A percentile compares a stretch with the other conserved stretches of the same genome.
Conservation (phyloP, 2,797 vertebrate genomes). For the Pangasius krempfi region DNA sequence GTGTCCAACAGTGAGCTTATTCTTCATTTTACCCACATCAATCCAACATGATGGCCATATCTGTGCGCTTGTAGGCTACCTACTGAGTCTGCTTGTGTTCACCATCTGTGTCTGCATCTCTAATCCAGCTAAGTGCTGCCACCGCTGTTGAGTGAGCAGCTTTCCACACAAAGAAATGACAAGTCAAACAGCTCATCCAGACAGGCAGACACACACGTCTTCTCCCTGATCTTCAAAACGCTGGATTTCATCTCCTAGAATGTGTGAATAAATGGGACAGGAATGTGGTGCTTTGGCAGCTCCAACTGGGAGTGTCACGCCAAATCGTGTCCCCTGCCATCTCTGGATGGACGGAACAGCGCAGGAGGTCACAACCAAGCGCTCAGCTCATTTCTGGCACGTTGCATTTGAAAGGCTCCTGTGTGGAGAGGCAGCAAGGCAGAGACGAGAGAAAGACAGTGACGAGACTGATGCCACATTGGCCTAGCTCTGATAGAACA, state of each 20-base stretch:
- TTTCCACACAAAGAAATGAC: slow-evolving; percentile 74
- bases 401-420: slow-evolving; percentile 47
- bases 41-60: slow-evolving; percentile 31
- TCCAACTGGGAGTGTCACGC: slow-evolving; percentile 83
- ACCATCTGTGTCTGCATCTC: slow-evolving; percentile 45
- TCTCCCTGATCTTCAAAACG: slow-evolving; percentile 77
- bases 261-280: slow-evolving; percentile 83
- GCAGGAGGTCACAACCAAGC: slow-evolving; percentile 73
- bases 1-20: slow-evolving; percentile 8
- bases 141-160: slow-evolving; percentile 69
- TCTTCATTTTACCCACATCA: slow-evolving; percentile 25
- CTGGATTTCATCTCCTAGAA: slow-evolving; percentile 75
- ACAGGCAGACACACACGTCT: slow-evolving; percentile 83
- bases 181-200: slow-evolving; percentile 72
- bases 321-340: slow-evolving; percentile 82
- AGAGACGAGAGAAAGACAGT: slow-evolving; percentile 69
- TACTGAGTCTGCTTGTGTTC: slow-evolving; percentile 41
- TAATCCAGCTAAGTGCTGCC: slow-evolving; percentile 57
- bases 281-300: slow-evolving; percentile 85
- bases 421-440: slow-evolving; percentile 39
- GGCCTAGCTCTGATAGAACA: slow-evolving; percentile 75
- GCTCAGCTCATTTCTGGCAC: slow-evolving; percentile 52
- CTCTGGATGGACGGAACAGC: slow-evolving; percentile 72
- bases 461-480: slow-evolving; percentile 71
- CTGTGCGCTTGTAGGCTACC: slow-evolving; percentile 30